Conservation (phyloP, 2,113 vertebrate genomes). For the Prietella phreatophila region DNA sequence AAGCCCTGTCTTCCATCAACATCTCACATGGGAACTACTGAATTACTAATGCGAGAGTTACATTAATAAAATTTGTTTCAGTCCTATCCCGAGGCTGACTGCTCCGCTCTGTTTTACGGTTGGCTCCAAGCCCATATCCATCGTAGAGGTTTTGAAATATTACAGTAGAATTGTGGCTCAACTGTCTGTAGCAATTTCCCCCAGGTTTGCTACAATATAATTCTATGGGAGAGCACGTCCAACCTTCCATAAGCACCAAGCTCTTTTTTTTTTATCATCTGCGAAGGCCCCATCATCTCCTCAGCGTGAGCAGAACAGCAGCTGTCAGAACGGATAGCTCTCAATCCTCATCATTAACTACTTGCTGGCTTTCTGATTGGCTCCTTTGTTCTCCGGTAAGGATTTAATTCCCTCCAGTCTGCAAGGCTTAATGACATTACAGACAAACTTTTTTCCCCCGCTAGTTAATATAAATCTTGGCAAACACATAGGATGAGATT, state of each 20-base stretch:
- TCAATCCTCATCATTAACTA: constrained; percentile 51
- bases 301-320: constrained; percentile 62
- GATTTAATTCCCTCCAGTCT: constrained; percentile 68
- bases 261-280: constrained; percentile 65
- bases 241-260: constrained; percentile 58
- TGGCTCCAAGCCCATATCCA: constrained; percentile 59
- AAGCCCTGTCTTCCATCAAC: constrained; percentile 21
- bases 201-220: constrained; percentile 58
- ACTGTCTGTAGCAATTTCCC: constrained; percentile 70
- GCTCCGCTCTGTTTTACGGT: constrained; percentile 28
- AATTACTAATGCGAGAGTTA: constrained; percentile 29
- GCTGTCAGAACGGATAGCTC: constrained; percentile 60
- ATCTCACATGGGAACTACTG: constrained; percentile 27
- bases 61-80: constrained; percentile 36
- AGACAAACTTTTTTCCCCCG: constrained; percentile 52
- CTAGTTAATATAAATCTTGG: constrained; percentile 51
- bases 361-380: constrained; percentile 62
- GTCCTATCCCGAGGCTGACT: constrained; percentile 36
- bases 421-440: constrained; percentile 60
- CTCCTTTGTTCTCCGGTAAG: constrained; percentile 59
- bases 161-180: constrained; percentile 65
- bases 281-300: constrained; percentile 63
- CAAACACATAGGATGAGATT: constrained; percentile 1
- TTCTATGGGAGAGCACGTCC: constrained; percentile 57
- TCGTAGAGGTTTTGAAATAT: constrained; percentile 66